phyloP scores from a whole-genome alignment of 1,140 invertebrate genomes.

The Drosophila mojavensis region DNA sequence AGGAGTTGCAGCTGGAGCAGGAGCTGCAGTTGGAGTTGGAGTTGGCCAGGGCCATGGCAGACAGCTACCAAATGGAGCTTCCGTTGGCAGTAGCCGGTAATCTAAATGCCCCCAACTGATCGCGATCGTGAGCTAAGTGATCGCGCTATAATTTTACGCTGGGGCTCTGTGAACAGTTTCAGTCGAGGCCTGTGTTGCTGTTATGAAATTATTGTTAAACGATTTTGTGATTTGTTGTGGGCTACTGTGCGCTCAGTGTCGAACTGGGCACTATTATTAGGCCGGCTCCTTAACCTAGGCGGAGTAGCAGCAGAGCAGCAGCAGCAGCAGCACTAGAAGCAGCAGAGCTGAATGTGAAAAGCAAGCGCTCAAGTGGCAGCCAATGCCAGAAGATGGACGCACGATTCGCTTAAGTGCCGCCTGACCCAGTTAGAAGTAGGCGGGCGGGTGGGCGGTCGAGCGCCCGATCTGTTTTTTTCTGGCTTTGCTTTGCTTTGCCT shows the following conservation, averaged over 20 bases:
- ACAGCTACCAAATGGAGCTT: constrained; percentile 54
- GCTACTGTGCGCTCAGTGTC: constrained; percentile 66
- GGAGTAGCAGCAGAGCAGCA: neutral
- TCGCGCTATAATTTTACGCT: constrained; percentile 83
- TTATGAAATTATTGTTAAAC: constrained; percentile 82
- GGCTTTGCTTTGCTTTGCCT: constrained; percentile 46
- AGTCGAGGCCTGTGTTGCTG: constrained; percentile 32
- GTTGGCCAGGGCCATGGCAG: constrained; percentile 11
- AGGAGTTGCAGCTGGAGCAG: neutral
- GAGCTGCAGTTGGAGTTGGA: neutral
- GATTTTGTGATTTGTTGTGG: constrained; percentile 82
- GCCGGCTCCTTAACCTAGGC: constrained; percentile 55
- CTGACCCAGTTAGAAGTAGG: constrained; percentile 67
- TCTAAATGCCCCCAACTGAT: constrained; percentile 81
- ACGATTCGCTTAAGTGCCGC: constrained; percentile 76
- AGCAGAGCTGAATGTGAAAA: constrained; percentile 3
- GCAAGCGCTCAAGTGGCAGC: constrained; percentile 61
- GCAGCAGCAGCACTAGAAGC: no score
- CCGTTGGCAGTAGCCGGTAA: constrained; percentile 75
- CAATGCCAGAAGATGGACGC: constrained; percentile 74
- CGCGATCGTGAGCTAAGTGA: constrained; percentile 83
- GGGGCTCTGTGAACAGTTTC: constrained; percentile 49
- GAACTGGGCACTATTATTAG: constrained; percentile 63
- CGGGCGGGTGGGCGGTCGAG: constrained; percentile 21
- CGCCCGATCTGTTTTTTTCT: constrained; percentile 6